Percentiles rank a stretch among this genome's conserved stretches.
Evolutionary conservation across 2,888 invertebrate species (phyloP).

Genomic region (Himalopsyche anomala): DNA sequence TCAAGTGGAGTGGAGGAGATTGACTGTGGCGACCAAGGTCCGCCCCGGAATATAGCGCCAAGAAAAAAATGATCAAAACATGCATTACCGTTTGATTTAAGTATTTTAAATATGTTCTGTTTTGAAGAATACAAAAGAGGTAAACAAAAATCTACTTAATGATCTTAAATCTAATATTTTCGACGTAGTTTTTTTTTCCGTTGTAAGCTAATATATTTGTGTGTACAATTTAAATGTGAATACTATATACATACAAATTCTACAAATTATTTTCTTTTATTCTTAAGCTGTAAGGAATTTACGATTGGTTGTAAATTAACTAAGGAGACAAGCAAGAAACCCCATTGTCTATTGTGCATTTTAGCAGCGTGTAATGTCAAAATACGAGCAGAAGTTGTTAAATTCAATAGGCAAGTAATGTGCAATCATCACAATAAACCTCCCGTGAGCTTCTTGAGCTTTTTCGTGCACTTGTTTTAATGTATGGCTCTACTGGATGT

Average conservation of each 20-base stretch:
- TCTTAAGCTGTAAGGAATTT: constrained; percentile 44
- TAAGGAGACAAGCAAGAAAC: constrained; percentile 27
- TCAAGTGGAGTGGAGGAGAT: no score
- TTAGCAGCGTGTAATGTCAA: constrained; percentile 56
- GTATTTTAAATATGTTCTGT: no score
- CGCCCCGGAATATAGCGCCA: no score
- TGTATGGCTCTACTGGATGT: constrained; percentile 5
- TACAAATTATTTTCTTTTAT: neutral
- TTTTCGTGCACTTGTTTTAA: constrained; percentile 28
- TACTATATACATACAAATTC: neutral
- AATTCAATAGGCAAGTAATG: constrained; percentile 50
- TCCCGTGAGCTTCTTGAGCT: constrained; percentile 54
- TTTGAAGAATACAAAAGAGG: no score
- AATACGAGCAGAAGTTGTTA: constrained; percentile 52
- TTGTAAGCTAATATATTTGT: no score
- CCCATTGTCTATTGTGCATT: constrained; percentile 53
- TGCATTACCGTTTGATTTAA: no score
- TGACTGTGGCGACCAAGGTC: no score
- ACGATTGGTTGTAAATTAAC: constrained; percentile 53
- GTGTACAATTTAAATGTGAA: no score
- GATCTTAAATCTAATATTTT: no score
- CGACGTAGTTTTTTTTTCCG: no score
- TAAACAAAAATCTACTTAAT: no score
- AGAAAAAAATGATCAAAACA: no score
- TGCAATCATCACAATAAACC: constrained; percentile 58